Conservation (phyloP, 30 jellyfish, hydroid and myxozoan genomes). For the Thelohanellus kitauei region DNA sequence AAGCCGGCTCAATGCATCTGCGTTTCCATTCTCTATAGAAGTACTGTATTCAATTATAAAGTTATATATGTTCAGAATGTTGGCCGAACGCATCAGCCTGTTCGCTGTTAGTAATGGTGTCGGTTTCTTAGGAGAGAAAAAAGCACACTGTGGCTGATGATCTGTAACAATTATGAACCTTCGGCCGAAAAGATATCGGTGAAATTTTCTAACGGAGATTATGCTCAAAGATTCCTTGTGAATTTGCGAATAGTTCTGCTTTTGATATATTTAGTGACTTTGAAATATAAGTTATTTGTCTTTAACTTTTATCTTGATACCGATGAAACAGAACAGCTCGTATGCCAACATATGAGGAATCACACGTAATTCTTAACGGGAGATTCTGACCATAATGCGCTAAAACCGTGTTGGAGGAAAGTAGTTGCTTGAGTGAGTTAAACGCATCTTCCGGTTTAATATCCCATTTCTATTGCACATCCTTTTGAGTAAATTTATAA, state of each 20-base stretch:
- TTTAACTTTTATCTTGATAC: constrained; percentile 5
- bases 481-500: too few species aligned
- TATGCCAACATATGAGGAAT: constrained; percentile 4
- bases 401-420: constrained; percentile 3
- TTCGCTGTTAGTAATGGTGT: constrained; percentile 10
- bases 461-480: constrained; percentile 11
- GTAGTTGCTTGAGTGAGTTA: constrained; percentile 2
- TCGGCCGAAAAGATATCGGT: constrained; percentile 11
- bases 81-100: constrained; percentile 10
- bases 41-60: constrained; percentile 7
- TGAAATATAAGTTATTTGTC: constrained; percentile 4
- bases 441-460: constrained; percentile 4
- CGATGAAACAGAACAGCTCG: constrained; percentile 15
- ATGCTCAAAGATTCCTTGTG: constrained; percentile 4
- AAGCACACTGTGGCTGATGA: constrained; percentile 9
- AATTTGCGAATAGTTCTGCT: constrained; percentile 8
- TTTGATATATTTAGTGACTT: constrained; percentile 5
- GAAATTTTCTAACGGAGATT: constrained; percentile 2
- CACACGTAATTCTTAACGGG: constrained; percentile 10
- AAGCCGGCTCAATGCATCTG: too few species aligned
- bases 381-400: constrained; percentile 11
- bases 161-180: too few species aligned
- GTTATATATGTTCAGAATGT: constrained; percentile 2
- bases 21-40: constrained; percentile 10
- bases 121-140: constrained; percentile 5